phyloP scores from a whole-genome alignment of 2,113 vertebrate species.

The Pseudopodoces humilis region DNA sequence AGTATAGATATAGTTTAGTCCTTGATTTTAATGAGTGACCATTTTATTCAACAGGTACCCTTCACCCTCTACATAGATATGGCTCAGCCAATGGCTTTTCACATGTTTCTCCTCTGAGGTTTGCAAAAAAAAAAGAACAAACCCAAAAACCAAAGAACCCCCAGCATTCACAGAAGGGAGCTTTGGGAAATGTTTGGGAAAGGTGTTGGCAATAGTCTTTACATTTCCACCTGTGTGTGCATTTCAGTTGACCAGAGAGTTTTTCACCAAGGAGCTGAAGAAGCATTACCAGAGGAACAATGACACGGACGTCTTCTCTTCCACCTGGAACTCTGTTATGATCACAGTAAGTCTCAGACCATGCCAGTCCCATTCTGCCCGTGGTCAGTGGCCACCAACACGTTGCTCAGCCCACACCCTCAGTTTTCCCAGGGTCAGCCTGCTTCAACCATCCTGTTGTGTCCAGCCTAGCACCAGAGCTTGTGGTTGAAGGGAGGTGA shows the following conservation, averaged over 20 bases:
- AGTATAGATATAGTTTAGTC: background rate
- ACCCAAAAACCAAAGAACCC: background rate
- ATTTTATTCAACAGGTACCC: background rate
- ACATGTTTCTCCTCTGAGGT: background rate
- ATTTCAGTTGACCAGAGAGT: conserved; percentile 87
- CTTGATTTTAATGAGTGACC: background rate
- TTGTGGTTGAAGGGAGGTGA: background rate
- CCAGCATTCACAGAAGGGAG: background rate
- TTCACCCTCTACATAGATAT: background rate
- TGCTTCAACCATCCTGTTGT: rapidly evolving
- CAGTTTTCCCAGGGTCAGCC: background rate
- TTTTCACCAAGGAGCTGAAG: conserved; percentile 90
- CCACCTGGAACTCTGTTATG: conserved; percentile 94
- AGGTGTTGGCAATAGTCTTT: background rate
- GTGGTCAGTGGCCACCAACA: rapidly evolving
- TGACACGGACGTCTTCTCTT: conserved; percentile 82
- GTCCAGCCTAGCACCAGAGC: background rate
- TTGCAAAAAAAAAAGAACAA: background rate
- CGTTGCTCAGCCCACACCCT: background rate
- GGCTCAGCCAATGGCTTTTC: background rate
- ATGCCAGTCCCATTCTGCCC: rapidly evolving
- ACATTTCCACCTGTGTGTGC: background rate
- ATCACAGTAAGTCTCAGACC: conserved; percentile 82
- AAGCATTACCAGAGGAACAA: conserved; percentile 88
- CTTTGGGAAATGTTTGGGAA: background rate